Evolutionary conservation across 2,113 vertebrate species (phyloP).

Genomic region (Balaeniceps rex): DNA sequence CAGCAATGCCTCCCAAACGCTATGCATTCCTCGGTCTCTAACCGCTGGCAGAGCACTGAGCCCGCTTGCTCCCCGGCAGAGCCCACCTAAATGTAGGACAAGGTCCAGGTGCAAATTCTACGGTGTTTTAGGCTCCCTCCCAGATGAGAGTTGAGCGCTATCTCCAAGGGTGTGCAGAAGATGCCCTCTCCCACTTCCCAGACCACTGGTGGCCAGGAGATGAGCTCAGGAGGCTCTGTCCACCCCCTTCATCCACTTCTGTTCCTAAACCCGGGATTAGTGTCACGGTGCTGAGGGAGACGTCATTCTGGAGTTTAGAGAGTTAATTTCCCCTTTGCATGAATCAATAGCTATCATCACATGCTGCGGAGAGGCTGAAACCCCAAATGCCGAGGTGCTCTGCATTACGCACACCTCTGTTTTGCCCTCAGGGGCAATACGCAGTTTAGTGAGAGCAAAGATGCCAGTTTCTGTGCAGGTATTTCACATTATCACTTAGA

Average conservation of each 20-base stretch:
- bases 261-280: background rate
- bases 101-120: background rate
- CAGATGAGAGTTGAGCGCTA: background rate
- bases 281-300: background rate
- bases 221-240: background rate
- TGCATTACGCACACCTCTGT: background rate
- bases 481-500: conserved; percentile 46
- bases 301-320: background rate
- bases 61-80: background rate
- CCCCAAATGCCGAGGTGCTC: conserved; percentile 29
- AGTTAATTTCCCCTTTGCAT: background rate
- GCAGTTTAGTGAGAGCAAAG: background rate
- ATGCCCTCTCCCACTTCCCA: background rate
- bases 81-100: background rate
- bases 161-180: background rate
- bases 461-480: conserved; percentile 39
- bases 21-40: background rate
- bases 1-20: background rate
- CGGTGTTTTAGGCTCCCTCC: fast-evolving
- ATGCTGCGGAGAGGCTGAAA: conserved; percentile 4
- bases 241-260: background rate
- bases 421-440: conserved; percentile 1
- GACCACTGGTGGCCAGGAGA: background rate
- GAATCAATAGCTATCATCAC: conserved; percentile 53
- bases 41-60: fast-evolving